A percentile compares a stretch with the other conserved stretches of the same genome.
These are phyloP conservation scores for Psittacula derbiana DNA, from an alignment of 2,797 vertebrate genomes.

Conservation along the genomic window DNA sequence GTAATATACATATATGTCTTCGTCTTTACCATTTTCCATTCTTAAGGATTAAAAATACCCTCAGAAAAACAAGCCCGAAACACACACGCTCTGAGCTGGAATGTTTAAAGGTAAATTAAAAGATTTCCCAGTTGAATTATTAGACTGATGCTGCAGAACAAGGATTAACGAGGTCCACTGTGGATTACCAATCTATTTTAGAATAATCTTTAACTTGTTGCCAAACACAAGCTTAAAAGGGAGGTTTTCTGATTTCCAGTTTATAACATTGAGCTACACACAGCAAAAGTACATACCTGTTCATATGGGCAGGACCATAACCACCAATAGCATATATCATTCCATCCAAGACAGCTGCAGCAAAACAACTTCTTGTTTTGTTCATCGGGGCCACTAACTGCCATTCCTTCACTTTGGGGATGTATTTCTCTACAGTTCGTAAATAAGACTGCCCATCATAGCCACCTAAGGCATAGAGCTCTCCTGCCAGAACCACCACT, in stretches of 20 bases:
- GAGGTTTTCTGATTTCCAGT: background rate
- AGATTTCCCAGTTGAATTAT: background rate
- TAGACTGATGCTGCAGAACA: background rate
- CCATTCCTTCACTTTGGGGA: conserved; percentile 93
- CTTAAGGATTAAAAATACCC: no score
- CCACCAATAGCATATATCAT: conserved; percentile 98
- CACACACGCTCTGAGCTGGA: background rate
- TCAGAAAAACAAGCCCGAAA: background rate
- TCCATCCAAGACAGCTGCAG: conserved; percentile 92
- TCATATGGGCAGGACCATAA: conserved; percentile 89
- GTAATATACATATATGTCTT: fast-evolving
- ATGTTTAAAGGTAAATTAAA: fast-evolving
- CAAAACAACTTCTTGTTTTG: conserved; percentile 94
- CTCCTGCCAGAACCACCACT: conserved; percentile 89
- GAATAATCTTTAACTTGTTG: background rate
- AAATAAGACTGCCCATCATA: conserved; percentile 96
- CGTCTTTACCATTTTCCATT: background rate
- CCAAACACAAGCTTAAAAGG: background rate
- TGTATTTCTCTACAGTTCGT: conserved; percentile 94
- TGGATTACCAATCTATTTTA: background rate
- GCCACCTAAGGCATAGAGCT: conserved; percentile 94
- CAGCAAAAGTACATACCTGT: conserved; percentile 39
- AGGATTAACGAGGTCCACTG: background rate
- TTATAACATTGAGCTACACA: fast-evolving
- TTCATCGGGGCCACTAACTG: conserved; percentile 95